These are phyloP conservation scores for Zaprionus ornatus DNA, from an alignment of 1,140 invertebrate species.

Conservation along the genomic window DNA sequence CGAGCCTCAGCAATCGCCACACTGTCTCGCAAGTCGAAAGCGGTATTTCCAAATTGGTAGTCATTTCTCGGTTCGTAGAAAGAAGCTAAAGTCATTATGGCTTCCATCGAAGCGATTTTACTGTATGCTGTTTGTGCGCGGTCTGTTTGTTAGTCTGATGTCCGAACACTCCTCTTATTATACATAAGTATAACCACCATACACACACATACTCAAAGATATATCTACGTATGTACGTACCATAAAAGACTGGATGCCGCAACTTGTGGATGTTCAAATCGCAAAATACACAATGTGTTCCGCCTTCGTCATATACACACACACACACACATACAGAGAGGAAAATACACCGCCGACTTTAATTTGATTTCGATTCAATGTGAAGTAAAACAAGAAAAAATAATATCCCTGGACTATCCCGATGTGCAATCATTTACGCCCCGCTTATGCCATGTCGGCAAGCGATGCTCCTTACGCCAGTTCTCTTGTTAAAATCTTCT, in stretches of 20 bases:
- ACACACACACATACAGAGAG: constrained; percentile 28
- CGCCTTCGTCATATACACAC: constrained; percentile 64
- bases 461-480: not conserved
- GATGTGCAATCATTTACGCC: constrained; percentile 58
- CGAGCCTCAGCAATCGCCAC: constrained; percentile 60
- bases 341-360: constrained; percentile 66
- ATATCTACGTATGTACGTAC: constrained; percentile 39
- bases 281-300: constrained; percentile 81
- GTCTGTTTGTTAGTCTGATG: constrained; percentile 79
- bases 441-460: not conserved
- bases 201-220: constrained; percentile 44
- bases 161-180: constrained; percentile 80
- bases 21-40: constrained; percentile 80
- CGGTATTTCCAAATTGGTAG: constrained; percentile 79
- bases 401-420: constrained; percentile 47
- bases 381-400: constrained; percentile 53
- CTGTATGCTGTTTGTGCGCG: constrained; percentile 72
- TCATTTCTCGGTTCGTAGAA: constrained; percentile 80
- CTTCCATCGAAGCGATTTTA: constrained; percentile 81
- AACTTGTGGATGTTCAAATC: constrained; percentile 79
- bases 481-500: constrained; percentile 47
- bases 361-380: constrained; percentile 79
- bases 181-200: constrained; percentile 64
- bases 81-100: constrained; percentile 79
- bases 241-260: constrained; percentile 76